Evolutionary conservation across 2,888 invertebrate genomes (phyloP), one percentile per base, ranked within the genome.

Genomic region (Caenorhabditis sp.): DNA sequence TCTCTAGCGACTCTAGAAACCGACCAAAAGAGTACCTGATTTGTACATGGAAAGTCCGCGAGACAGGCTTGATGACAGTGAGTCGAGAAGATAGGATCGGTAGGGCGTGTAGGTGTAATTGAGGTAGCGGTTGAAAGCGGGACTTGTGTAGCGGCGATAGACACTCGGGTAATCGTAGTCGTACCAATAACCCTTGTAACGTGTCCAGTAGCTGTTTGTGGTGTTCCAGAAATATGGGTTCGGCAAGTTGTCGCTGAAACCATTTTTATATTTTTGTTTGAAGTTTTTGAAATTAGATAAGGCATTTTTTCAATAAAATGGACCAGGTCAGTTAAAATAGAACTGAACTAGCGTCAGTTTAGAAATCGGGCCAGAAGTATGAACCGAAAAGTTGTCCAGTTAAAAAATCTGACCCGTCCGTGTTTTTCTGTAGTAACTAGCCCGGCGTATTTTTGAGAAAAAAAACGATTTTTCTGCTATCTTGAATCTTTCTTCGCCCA

Each of bases 141-240:
- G 58, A 64, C 70, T 77, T 55, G 74, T 72, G 62, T 76, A 79
- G 27, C 83, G 79, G 60, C 82, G 78, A 67, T 84, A 81, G 69
- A 78, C 79, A 53, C 72, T 77, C 50, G 84, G 84, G 58, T 82
- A 81, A 74, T 82, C 81, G 68, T 83, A 80, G 78, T 84, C 83
- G 66, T 84, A 82, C 84, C 76, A 78, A 65, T 85, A 85, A 58
- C 81, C 80, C 79, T 85, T 85, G 82, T 85, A 85, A 57, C 85
- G 78, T 37, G 81, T 84, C 84, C 84, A 85, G 65, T 85, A 85
- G 37, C 61, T 78, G 43, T 66, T 71, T 61, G 77, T 77, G 43
- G 74, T 71, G 65, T 63, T 71, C 83, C 82, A 84, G 76, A 81
- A 84, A 74, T 84, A 82, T 21, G 85, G 85, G 50, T 85, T 85